phyloP scores from a whole-genome alignment of 1,140 invertebrate genomes.

The Zaprionus camerounensis region DNA sequence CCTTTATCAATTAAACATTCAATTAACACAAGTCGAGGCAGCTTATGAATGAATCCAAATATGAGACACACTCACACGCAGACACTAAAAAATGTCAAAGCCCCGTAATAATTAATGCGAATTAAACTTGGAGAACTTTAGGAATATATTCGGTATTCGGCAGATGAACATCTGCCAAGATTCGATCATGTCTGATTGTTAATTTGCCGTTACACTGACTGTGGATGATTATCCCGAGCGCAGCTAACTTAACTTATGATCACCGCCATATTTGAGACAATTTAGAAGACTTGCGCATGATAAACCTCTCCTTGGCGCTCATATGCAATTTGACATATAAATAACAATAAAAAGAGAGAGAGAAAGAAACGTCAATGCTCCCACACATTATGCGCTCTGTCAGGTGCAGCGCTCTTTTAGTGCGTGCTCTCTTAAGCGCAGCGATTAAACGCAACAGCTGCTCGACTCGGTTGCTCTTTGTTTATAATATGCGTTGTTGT shows the following conservation, averaged over 20 bases:
- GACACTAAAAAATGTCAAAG: slow-evolving; percentile 27
- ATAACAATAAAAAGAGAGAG: slow-evolving; percentile 27
- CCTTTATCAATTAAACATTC: slow-evolving; percentile 64
- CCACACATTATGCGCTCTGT: slow-evolving; percentile 17
- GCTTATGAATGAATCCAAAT: slow-evolving; percentile 49
- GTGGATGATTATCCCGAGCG: background rate
- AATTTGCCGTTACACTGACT: slow-evolving; percentile 6
- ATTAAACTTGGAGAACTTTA: slow-evolving; percentile 18
- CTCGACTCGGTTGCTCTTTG: slow-evolving; percentile 35
- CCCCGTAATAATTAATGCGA: slow-evolving; percentile 42
- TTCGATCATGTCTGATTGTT: background rate
- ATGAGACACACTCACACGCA: slow-evolving; percentile 12
- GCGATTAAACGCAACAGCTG: slow-evolving; percentile 48
- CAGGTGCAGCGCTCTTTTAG: slow-evolving; percentile 41
- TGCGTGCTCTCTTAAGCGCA: slow-evolving; percentile 28
- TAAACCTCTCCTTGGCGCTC: slow-evolving; percentile 1
- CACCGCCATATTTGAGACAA: slow-evolving; percentile 14
- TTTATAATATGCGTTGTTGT: slow-evolving; percentile 41
- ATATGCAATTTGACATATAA: slow-evolving; percentile 25
- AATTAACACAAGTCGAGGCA: slow-evolving; percentile 39
- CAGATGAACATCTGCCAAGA: background rate
- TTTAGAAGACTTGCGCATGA: slow-evolving; percentile 14
- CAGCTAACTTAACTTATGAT: slow-evolving; percentile 17
- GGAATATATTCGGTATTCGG: background rate
- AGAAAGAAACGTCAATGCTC: slow-evolving; percentile 11